Base-by-base conservation (phyloP, 2,113 vertebrate genomes). In the Chrysochloris asiatica region DNA sequence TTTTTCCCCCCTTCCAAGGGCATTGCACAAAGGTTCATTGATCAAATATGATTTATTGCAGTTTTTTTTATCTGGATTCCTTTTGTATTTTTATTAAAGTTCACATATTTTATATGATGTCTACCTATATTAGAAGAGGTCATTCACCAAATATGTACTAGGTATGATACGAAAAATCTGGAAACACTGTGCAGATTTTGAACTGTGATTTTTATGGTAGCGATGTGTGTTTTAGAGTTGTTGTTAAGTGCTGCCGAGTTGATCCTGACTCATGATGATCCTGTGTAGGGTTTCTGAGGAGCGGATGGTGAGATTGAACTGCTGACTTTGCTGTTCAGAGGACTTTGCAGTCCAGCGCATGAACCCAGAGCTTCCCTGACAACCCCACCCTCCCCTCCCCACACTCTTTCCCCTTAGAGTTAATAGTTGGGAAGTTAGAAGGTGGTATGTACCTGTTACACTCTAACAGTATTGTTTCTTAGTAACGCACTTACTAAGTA, bases 71-170 rank as follows among this genome's bases (percentile, higher is more conserved):
- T 96, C 96, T 95, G 92, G 96, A 73, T 69, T 97, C 95, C 97
- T 97, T 97, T 97, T 97, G 95, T 98, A 75, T 97, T 96, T 97
- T 97, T 98, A 96, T 97, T 97, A 96, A 97, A 96, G 94, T 91
- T 87, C 22, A 61, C 88, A 92, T 91, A 97, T 98, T 97, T 98
- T 89, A 96, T 94, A 95, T 94, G 96, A 94, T 96, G 41, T 94
- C 95, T 97, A 94, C 96, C 81, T 96, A 9, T 94, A 95, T 91
- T 95, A 90, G 92, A 97, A 93, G 84, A 96, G 95, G 24, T 96
- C 92, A 94, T 97, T 98, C 83, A 97, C 93, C 93, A 97, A 96
- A 95, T 96, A 96, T 95, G 92, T 75, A 92, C 95, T 96, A 96
- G 97, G 96, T 50, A 95, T 97, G 93, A 96, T 96, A 93, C 65